Evolutionary conservation across 2,797 vertebrate species (phyloP), one percentile per base, ranked within the genome.

Genomic region (Molossus alvarezi): DNA sequence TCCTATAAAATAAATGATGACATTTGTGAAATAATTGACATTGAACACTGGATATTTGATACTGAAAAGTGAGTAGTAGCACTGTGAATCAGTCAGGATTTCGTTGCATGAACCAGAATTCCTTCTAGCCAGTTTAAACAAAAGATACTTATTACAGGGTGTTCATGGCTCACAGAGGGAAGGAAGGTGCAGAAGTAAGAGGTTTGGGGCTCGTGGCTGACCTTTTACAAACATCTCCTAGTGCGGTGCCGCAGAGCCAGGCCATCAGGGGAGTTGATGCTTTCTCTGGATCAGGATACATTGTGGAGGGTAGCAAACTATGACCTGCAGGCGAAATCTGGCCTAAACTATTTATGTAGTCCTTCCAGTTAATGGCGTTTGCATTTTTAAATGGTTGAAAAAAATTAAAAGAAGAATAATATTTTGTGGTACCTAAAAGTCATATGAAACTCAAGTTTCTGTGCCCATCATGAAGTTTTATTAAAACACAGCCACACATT

Each of bases 311-410:
- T 41, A 65, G 48, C 72, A 77, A 12, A 57, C 33, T 53, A 18
- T 55, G 23, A 12, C 57, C 29, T 55, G 18, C 3, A 83, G 53
- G 48, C 55, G 71, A 33, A 29, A 27, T 57, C 60, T 83, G 25
- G 15, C 51, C 58, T 27, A 6, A 60, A 55, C 4, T 53, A 6
- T 71, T 77, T 79, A 33, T 48, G 1, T 37, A 3, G 69, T n/a
- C 60, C 29, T 41, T 58, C 20, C 41, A 77, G 67, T 80, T 88
- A 51, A 51, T 58, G 57, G 14, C 9, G 81, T 48, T 73, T 81
- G 9, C 9, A 65, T 89, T 91, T 91, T 87, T 76, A 71, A 79
- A 90, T 79, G 25, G 79, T 88, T 79, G 6, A 64, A 91, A 62
- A 67, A 60, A 90, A n/a, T 67, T 4, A 14, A 72, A 21, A 51